Evolutionary conservation across 2,888 invertebrate species (phyloP), one percentile per base, ranked within the genome.

Genomic region (Perizoma affinitatum): DNA sequence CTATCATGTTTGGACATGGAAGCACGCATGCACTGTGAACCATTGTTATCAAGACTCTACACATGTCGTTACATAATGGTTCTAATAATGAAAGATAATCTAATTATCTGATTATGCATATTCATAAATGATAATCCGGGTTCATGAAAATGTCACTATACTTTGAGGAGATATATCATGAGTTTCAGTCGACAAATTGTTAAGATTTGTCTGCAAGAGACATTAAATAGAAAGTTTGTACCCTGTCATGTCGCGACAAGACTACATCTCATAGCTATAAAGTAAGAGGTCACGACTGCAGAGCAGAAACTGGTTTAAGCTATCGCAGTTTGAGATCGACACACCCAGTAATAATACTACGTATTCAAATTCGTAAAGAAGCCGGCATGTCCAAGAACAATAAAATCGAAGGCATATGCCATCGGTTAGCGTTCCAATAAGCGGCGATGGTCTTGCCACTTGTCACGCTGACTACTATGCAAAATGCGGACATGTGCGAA

Each of bases 211-310:
- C 0, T 54, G 63, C 40, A 52, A 47, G 49, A 56, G 47, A 54
- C 50, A 67, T 69, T 58, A 72, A 81, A 79, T 80, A 79, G 80
- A 83, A 83, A 83, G 81, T 58, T 52, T 78, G 69, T 65, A 70
- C 69, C 70, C 67, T 67, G 69, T 74, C 81, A 65, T 72, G 80
- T 78, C 70, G 72, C 73, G 75, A 76, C 80, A 74, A 67, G 76
- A 22, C n/a, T n/a, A n/a, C 3, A 22, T 1, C 74, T 65, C 68
- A 69, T 59, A 63, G 42, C 48, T 52, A 48, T 58, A 60, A 69
- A 73, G 68, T 75, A 78, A 80, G 76, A 79, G 83, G 83, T 83
- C 83, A 82, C 76, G 71, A 73, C 73, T 66, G 68, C 48, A 48
- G n/a, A n/a, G 41, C 68, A 58, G 58, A 76, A 82, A 82, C 83